Base-by-base conservation (phyloP, 35 echinoderm and acorn worm genomes). In the Apostichopus californicus region DNA sequence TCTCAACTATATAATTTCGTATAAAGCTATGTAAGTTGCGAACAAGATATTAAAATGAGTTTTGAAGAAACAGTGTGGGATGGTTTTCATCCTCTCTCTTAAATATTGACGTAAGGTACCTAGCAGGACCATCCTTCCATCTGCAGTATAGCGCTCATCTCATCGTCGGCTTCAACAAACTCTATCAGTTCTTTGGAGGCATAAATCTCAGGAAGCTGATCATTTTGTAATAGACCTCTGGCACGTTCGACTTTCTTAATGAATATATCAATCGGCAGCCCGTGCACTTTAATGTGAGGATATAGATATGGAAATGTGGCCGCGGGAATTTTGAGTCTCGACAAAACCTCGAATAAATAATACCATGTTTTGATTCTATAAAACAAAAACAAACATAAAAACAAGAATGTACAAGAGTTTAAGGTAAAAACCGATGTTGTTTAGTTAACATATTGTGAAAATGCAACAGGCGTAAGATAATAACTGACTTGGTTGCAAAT, bases 131-230 rank as follows among this genome's bases (percentile, higher is more conserved):
- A 89, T 60, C 63, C 64, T 72, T 89, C 86, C 8, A 72, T 10
- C n/a, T 89, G 86, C 20, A 89, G 86, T 12, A 89, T 73, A 11
- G 64, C 57, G 53, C 61, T 65, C 21, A 72, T 72, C 34, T 89
- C 68, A n/a, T 89, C 28, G 34, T 89, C 86, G 15, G 86, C 86
- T 73, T 89, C 86, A 17, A 89, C 86, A 54, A 89, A 89, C 25
- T 89, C 86, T 25, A 89, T 34, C 0, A 89, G 4, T n/a, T 89
- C 86, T 15, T 34, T 58, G 1, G 58, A 7, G 13, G 28, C 21
- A 55, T 46, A 72, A 22, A 72, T 52, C 14, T 60, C 61, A 18
- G 23, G 3, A 46, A 46, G 34, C 6, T 54, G 25, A 52, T 15
- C 9, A 9, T 12, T 54, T 21, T 73, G 86, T 9, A 66, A 13